Base-by-base conservation (phyloP, 2,888 invertebrate species). In the Mamestra brassicae region DNA sequence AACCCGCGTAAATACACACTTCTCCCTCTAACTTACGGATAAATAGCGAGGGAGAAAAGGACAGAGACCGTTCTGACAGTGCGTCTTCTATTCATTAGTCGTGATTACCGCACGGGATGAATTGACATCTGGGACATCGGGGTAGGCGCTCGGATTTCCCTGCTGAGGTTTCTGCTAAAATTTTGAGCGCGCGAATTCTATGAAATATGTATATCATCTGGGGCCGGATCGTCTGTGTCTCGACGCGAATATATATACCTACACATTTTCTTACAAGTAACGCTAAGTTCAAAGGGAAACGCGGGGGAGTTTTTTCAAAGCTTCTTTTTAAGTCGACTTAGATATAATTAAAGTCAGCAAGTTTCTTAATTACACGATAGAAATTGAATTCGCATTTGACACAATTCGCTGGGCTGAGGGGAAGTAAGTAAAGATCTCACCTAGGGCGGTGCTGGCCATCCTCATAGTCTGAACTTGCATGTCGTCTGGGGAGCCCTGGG, bases 401-500 rank as follows among this genome's bases (percentile, higher is more conserved):
- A 71, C 71, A 78, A 83, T 85, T 88, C 89, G 90, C 90, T 71
- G 70, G 54, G 85, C 85, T 63, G 55, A 58, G 42, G 58, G 58
- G 72, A 71, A 65, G 52, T 72, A 62, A 66, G 57, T 72, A 62
- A 66, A 52, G 42, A 62, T 36, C 0, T 97, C 94, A 98, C 98
- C 98, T 90, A 98, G 92, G 57, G 98, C 97, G 15, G 97, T 97
- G 82, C 97, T 97, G 42, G 97, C 97, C 96, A 98, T 97, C 89
- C 98, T 97, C 97, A 98, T 97, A 0, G 97, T 97, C 86, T 96
- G 96, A 8, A 97, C 97, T 75, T 97, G 97, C 88, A 98, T 94
- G 79, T 97, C 97, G 65, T 97, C 97, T 11, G 96, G 97, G 8
- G 97, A 96, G 0, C 96, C 96, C 77, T 97, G 97, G 13, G 95